phyloP scores from a whole-genome alignment of 1,140 invertebrate species.

The Caenorhabditis inopinata region DNA sequence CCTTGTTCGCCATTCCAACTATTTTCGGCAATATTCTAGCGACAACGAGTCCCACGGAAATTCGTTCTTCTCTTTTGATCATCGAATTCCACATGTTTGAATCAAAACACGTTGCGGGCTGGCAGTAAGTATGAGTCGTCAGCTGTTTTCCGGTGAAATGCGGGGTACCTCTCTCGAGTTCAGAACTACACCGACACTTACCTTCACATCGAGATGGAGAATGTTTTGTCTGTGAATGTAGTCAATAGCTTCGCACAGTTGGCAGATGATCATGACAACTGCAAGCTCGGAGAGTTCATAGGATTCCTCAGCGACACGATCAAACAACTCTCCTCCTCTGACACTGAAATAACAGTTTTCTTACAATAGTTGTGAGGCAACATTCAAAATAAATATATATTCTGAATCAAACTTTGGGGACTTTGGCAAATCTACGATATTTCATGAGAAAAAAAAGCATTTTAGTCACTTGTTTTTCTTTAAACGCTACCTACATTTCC shows the following conservation, averaged over 20 bases:
- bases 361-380: too few species aligned
- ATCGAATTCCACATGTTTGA: background rate
- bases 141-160: constrained; percentile 29
- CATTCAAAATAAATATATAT: too few species aligned
- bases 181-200: constrained; percentile 40
- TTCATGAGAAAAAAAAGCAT: background rate
- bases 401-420: too few species aligned
- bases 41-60: constrained; percentile 5
- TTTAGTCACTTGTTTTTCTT: background rate
- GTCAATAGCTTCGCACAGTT: constrained; percentile 69
- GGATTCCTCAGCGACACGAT: constrained; percentile 70
- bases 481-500: constrained; percentile 69
- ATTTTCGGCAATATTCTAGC: background rate
- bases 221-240: constrained; percentile 70
- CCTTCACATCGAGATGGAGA: constrained; percentile 71
- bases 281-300: constrained; percentile 71
- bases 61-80: background rate
- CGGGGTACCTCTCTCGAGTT: background rate
- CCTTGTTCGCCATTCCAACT: background rate
- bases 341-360: constrained; percentile 57
- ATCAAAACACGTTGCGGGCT: background rate
- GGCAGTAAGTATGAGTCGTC: constrained; percentile 4
- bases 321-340: constrained; percentile 71
- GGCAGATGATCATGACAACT: constrained; percentile 70
- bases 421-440: too few species aligned